Base-by-base conservation (phyloP, 2,888 invertebrate species). In the Chrysolina americana region DNA sequence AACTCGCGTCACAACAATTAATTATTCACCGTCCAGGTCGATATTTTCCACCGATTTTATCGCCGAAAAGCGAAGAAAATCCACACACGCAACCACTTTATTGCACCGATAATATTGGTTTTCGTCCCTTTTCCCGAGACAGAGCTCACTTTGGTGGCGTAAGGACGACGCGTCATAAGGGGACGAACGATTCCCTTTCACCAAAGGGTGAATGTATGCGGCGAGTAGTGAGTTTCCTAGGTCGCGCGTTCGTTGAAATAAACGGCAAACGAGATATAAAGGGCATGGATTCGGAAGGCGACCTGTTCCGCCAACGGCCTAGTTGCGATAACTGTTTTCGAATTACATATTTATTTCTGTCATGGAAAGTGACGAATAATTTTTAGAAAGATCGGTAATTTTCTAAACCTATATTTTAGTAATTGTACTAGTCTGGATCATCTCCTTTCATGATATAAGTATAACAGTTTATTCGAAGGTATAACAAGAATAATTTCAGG, bases 151-250 rank as follows among this genome's bases (percentile, higher is more conserved):
- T 56, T 56, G 23, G 56, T 17, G 19, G 28, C 28, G 36, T 28
- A 28, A 59, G 59, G n/a, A 11, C 59, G 36, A 59, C 59, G 59
- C 59, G 59, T 59, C 59, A 59, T 36, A 59, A 21, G 59, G 59
- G 59, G 59, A 59, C 59, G 59, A 59, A 59, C 59, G 59, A 36
- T 59, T 59, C 59, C 59, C 59, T 59, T 59, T 59, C 23, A 28
- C 59, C 59, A 59, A 59, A 59, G 59, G 59, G 59, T 59, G 59
- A 59, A 59, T 6, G 53, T 59, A 28, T 17, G 59, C 13, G n/a
- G 59, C 36, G 36, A 59, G 59, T 59, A 59, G 59, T n/a, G 59
- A 59, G 36, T 59, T 59, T 59, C 59, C 59, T 59, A 59, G 59
- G 59, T 28, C 59, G 59, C n/a, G 59, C 59, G 59, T 36, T 36